Conservation (phyloP, 2,888 invertebrate genomes). For the Drosophila emarginata region DNA sequence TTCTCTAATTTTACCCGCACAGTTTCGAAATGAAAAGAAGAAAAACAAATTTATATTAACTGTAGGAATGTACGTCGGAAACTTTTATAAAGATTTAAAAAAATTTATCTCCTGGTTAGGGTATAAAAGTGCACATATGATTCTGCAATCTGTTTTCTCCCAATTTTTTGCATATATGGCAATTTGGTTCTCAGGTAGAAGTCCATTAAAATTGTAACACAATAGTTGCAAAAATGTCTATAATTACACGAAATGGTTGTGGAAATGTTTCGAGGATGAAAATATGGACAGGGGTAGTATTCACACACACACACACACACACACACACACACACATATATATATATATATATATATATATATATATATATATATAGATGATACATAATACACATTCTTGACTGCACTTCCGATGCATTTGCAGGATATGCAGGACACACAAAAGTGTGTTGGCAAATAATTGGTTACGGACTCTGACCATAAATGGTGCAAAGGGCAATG, state of each 20-base stretch:
- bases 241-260: constrained; percentile 62
- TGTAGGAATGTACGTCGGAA: no score
- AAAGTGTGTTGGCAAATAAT: constrained; percentile 69
- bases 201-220: constrained; percentile 65
- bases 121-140: constrained; percentile 13
- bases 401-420: constrained; percentile 63
- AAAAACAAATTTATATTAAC: no score
- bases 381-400: constrained; percentile 47
- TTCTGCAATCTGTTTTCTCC: constrained; percentile 20
- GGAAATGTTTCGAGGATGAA: constrained; percentile 22
- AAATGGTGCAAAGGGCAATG: constrained; percentile 29
- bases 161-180: constrained; percentile 9
- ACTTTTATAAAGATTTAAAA: no score
- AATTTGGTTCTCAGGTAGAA: constrained; percentile 56
- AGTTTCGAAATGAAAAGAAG: no score
- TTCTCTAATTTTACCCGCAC: no score
- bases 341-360: no score
- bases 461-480: constrained; percentile 60
- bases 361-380: constrained; percentile 20
- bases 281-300: constrained; percentile 23
- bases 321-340: constrained; percentile 24
- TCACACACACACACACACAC: constrained; percentile 21
- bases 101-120: neutral
- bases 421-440: constrained; percentile 55
- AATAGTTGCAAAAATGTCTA: constrained; percentile 72